A percentile compares a stretch with the other conserved stretches of the same genome.
Conservation (phyloP, 2,797 vertebrate genomes). For the Cebuella pygmaea region DNA sequence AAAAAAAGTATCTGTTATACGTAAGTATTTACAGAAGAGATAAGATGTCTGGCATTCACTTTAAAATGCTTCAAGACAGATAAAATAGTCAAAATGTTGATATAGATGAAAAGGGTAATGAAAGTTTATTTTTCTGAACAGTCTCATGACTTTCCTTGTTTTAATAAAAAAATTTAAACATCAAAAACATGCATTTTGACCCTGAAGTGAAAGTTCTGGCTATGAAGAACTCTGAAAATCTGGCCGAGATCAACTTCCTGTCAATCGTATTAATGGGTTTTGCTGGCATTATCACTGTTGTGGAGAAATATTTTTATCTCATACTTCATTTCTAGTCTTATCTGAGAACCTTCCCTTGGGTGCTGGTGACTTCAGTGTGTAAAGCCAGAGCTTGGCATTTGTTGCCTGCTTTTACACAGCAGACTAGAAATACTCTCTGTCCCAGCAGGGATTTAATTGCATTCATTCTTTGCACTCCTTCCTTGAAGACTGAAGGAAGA, state of each 20-base stretch:
- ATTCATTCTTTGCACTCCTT: not conserved
- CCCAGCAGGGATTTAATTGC: not conserved
- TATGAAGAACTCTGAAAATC: not conserved
- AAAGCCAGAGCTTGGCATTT: not conserved
- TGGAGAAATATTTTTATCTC: not conserved
- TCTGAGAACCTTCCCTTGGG: not conserved
- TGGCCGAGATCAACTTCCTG: not conserved
- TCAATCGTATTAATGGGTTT: too few species aligned
- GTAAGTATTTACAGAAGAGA: not conserved
- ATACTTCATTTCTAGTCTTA: not conserved
- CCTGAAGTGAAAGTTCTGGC: not conserved
- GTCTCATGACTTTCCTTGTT: not conserved
- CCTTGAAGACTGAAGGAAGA: not conserved
- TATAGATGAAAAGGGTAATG: not conserved
- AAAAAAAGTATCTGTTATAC: not conserved
- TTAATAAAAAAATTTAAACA: not conserved
- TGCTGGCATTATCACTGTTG: not conserved
- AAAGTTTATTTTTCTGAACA: not conserved
- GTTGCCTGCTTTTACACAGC: not conserved
- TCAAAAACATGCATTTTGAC: not conserved
- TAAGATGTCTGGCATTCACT: not conserved
- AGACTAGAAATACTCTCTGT: too few species aligned
- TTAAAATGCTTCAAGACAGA: not conserved
- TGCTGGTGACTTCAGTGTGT: not conserved
- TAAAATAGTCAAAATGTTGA: not conserved